phyloP scores from a whole-genome alignment of 2,888 invertebrate genomes.

The Notocelia uddmanniana region DNA sequence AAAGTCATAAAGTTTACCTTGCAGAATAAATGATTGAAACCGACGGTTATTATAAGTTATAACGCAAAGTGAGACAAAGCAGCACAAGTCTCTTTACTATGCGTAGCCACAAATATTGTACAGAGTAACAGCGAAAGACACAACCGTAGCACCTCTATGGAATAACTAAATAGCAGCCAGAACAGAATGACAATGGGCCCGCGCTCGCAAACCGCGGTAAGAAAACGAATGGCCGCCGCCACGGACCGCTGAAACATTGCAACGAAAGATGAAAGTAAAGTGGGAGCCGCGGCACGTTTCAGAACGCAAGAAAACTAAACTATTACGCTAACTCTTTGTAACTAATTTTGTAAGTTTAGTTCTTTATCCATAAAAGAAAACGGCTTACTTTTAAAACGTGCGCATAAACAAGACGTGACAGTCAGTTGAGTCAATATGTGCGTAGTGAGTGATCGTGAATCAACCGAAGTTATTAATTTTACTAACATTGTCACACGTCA shows the following conservation, averaged over 20 bases:
- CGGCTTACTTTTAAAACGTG: slow-evolving; percentile 16
- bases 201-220: background rate
- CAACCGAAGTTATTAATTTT: slow-evolving; percentile 41
- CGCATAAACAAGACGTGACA: slow-evolving; percentile 5
- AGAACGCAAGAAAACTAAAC: background rate
- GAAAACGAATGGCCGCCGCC: slow-evolving; percentile 5
- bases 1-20: background rate
- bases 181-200: background rate
- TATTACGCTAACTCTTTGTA: background rate
- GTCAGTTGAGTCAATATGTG: slow-evolving; percentile 46
- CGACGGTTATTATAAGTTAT: background rate
- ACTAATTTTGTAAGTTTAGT: slow-evolving; percentile 21
- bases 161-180: slow-evolving; percentile 23
- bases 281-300: slow-evolving; percentile 5
- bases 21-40: background rate
- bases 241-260: slow-evolving; percentile 17
- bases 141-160: background rate
- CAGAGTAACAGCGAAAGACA: slow-evolving; percentile 13
- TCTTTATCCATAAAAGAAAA: background rate
- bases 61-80: background rate
- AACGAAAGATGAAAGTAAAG: no score
- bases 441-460: slow-evolving; percentile 52
- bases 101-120: slow-evolving; percentile 5
- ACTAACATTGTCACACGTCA: slow-evolving; percentile 13
- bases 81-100: background rate